Base-by-base conservation (phyloP, 2,888 invertebrate genomes). In the Lasioglossum lativentre region DNA sequence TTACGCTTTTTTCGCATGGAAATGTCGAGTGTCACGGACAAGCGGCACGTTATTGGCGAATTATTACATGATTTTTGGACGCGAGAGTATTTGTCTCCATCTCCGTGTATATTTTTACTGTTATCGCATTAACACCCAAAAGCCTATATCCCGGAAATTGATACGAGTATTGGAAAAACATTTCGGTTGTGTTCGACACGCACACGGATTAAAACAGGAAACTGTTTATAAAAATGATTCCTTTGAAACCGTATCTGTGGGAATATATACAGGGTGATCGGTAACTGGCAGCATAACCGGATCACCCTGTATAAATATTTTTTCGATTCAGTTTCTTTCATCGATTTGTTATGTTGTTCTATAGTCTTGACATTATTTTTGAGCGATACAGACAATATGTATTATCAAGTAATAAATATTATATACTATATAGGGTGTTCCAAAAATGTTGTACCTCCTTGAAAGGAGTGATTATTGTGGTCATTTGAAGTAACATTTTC, bases 221-320 rank as follows among this genome's bases (percentile, higher is more conserved):
- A n/a, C 38, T 70, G 68, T 70, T 70, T 40, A 70, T 38, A 70
- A 47, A 68, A 66, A 27, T 34, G 8, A 34, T 45, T n/a, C 59
- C 19, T 72, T 30, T 10, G 72, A 45, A 19, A 45, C 6, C 10
- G 38, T 38, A 34, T 38, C 68, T 4, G 68, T 3, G 38, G 38
- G 10, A 38, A 4, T 38, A 8, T 34, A 3, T 12, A 59, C 3
- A 56, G 52, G 10, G n/a, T n/a, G 52, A 23, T 23, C 23, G 6
- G 47, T n/a, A 52, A 3, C 3, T 52, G 10, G 1, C 10, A 10
- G 52, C 8, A 10, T 10, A 56, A 56, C 8, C n/a, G 47, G 23
- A 2, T 52, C 47, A 23, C 6, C 23, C 47, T 52, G 2, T 52
- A 23, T 2, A 23, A 52, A 52, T 23, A 8, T 23, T 23, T 52